Conservation (phyloP, 1,140 invertebrate species). For the Drosophila insularis region DNA sequence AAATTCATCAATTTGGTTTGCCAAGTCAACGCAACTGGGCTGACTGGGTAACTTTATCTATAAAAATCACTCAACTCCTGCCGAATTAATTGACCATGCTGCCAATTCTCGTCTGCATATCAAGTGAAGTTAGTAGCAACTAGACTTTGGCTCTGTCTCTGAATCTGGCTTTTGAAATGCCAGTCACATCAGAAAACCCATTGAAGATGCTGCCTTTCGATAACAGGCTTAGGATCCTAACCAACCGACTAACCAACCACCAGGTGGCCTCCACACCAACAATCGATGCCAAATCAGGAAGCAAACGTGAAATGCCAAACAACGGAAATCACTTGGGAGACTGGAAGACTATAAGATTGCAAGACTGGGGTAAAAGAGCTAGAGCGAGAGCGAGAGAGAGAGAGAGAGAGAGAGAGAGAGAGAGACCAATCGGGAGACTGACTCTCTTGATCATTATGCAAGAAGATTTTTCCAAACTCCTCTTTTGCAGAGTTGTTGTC, state of each 20-base stretch:
- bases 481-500: constrained; percentile 27
- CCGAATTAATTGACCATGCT: constrained; percentile 61
- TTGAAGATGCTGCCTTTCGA: constrained; percentile 41
- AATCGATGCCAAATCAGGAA: constrained; percentile 67
- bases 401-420: no score
- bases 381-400: no score
- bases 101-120: constrained; percentile 59
- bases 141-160: no score
- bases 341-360: constrained; percentile 19
- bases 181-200: constrained; percentile 36
- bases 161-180: constrained; percentile 36
- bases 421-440: neutral
- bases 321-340: constrained; percentile 67
- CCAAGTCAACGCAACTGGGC: neutral
- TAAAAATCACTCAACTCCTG: constrained; percentile 49
- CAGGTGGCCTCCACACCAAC: constrained; percentile 49
- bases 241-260: constrained; percentile 15
- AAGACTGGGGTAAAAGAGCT: no score
- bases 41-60: constrained; percentile 26
- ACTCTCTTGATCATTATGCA: constrained; percentile 67
- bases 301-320: constrained; percentile 53
- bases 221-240: constrained; percentile 41
- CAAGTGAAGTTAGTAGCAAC: constrained; percentile 36
- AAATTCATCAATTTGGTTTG: neutral
- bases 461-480: constrained; percentile 29